Percentiles rank a stretch among this genome's conserved stretches.
Conservation (phyloP, 1,140 invertebrate species). For the Diploscapter pachys region DNA sequence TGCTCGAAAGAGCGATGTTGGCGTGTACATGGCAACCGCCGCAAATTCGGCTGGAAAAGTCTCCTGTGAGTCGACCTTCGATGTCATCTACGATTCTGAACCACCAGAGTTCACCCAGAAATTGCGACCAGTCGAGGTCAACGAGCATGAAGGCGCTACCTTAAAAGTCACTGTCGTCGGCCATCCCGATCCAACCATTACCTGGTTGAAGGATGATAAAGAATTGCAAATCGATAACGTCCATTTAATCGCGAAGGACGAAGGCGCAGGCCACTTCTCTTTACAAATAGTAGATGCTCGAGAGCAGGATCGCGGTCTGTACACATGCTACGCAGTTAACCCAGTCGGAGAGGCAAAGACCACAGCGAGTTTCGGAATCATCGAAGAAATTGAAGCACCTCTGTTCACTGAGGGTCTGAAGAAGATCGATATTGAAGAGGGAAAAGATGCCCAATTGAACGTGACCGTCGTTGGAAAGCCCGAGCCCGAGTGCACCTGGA, state of each 20-base stretch:
- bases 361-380: slow-evolving; percentile 61
- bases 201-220: slow-evolving; percentile 74
- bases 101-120: slow-evolving; percentile 46
- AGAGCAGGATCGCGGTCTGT: slow-evolving; percentile 28
- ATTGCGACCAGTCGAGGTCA: slow-evolving; percentile 54
- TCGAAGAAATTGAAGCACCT: slow-evolving; percentile 59
- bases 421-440: slow-evolving; percentile 44
- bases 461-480: slow-evolving; percentile 78
- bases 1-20: slow-evolving; percentile 31
- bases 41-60: slow-evolving; percentile 30
- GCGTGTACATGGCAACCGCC: slow-evolving; percentile 37
- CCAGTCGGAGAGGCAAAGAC: slow-evolving; percentile 45
- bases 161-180: slow-evolving; percentile 75
- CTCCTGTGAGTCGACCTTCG: slow-evolving; percentile 9
- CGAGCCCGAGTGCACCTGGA: slow-evolving; percentile 63
- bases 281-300: slow-evolving; percentile 29
- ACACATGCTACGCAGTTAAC: slow-evolving; percentile 46
- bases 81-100: slow-evolving; percentile 29
- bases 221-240: slow-evolving; percentile 67
- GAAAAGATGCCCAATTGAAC: slow-evolving; percentile 66
- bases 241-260: slow-evolving; percentile 36
- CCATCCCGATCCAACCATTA: slow-evolving; percentile 76
- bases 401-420: slow-evolving; percentile 56
- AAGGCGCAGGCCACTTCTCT: slow-evolving; percentile 28
- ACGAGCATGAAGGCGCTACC: slow-evolving; percentile 74